phyloP scores from a whole-genome alignment of 2,797 vertebrate species.

The Aeoliscus strigatus region DNA sequence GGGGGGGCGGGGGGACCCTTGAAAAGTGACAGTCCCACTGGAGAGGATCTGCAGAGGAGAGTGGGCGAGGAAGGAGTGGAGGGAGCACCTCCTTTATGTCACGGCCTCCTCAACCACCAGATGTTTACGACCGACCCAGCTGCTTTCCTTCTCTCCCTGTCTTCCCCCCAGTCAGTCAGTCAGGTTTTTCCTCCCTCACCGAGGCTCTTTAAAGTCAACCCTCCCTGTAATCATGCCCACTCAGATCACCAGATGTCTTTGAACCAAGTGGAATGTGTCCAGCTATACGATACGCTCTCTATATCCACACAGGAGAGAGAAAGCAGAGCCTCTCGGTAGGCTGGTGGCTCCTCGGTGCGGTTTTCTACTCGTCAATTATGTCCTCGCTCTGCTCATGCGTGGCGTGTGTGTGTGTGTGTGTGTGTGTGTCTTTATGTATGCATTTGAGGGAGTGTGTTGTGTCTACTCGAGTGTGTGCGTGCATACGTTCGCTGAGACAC shows the following conservation, averaged over 20 bases:
- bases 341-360: conserved; percentile 34
- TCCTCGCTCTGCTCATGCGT: conserved; percentile 7
- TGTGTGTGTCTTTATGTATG: conserved; percentile 7
- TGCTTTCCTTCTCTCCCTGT: conserved; percentile 52
- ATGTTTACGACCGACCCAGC: conserved; percentile 67
- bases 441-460: conserved; percentile 16
- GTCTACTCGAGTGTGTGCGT: conserved; percentile 15
- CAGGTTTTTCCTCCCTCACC: conserved; percentile 19
- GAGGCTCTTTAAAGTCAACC: conserved; percentile 49
- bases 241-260: conserved; percentile 55
- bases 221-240: conserved; percentile 66
- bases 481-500: conserved; percentile 11
- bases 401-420: conserved; percentile 7
- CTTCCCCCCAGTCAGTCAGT: conserved; percentile 30
- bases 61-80: conserved; percentile 32
- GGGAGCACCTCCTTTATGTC: conserved; percentile 40
- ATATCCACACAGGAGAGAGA: conserved; percentile 41
- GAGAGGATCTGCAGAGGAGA: conserved; percentile 25
- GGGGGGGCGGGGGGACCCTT: too few relatives aligned
- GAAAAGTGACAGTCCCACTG: conserved; percentile 2
- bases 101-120: conserved; percentile 54
- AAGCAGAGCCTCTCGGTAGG: conserved; percentile 23
- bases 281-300: conserved; percentile 48
- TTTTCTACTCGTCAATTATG: conserved; percentile 50
- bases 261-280: conserved; percentile 61